Base-by-base conservation (phyloP, 2,888 invertebrate species). In the Ommatoiulus sabulosus region DNA sequence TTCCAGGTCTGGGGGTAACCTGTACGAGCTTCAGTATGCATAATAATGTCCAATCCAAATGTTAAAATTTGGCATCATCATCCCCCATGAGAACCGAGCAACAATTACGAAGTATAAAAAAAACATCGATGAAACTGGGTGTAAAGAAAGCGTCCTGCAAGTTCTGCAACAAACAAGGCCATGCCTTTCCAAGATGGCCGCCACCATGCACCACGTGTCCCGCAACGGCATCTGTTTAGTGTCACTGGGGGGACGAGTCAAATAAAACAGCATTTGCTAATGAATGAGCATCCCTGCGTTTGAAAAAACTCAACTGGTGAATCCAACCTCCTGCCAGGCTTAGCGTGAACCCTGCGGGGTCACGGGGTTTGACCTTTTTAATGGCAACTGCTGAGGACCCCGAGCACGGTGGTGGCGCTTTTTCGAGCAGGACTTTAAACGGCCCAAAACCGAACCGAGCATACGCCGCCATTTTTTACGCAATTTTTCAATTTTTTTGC, bases 301-400 rank as follows among this genome's bases (percentile, higher is more conserved):
- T 63, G 63, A 63, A 63, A 63, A 63, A 63, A 63, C 63, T 63
- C 63, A 63, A 63, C 63, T 63, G 63, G 63, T 63, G 63, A 63
- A 63, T 63, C 20, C 63, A 63, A 63, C 63, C 63, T 63, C 63
- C 63, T 63, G 63, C 63, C 63, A 63, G 63, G 63, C 20, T 17
- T 20, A 5, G 63, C n/a, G n/a, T 63, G 63, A 63, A 20, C 63
- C 63, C 63, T 20, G 63, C 5, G 63, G 63, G 63, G 63, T 63
- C 63, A 63, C 63, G 63, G 63, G 63, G 63, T n/a, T 63, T 20
- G 15, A 63, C 63, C 63, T 63, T 17, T 63, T 8, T 63, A 63
- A 63, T 63, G 63, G 63, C 63, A 17, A 17, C 63, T 63, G 63
- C n/a, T 20, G 63, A 63, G n/a, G 20, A 17, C 20, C 63, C 20